Evolutionary conservation across 2,888 invertebrate species (phyloP).

Genomic region (Diarsia rubi): DNA sequence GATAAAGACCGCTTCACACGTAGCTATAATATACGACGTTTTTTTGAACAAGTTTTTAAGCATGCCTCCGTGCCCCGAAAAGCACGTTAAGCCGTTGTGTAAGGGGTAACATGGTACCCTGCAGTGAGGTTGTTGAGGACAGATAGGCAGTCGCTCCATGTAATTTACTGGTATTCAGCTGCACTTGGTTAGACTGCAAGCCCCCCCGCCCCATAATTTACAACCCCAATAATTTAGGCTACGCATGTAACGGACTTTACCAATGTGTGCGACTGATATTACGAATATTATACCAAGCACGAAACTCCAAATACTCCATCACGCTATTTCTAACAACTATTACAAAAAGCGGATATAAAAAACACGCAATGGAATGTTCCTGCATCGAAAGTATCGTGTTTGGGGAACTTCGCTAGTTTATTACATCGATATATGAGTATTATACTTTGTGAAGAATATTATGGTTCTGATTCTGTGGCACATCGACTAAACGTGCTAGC

Average conservation of each 20-base stretch:
- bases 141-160: background rate
- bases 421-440: constrained; percentile 54
- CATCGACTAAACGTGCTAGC: constrained; percentile 11
- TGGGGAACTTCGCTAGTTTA: constrained; percentile 21
- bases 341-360: constrained; percentile 52
- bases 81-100: background rate
- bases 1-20: constrained; percentile 36
- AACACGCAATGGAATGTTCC: constrained; percentile 59
- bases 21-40: background rate
- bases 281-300: constrained; percentile 41
- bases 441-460: constrained; percentile 52
- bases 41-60: background rate
- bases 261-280: constrained; percentile 22
- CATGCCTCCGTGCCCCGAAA: background rate
- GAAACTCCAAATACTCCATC: constrained; percentile 57
- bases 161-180: background rate
- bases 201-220: no score
- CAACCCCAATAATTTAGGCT: background rate
- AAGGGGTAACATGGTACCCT: no score
- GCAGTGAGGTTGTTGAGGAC: background rate
- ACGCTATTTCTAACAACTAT: constrained; percentile 52
- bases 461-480: constrained; percentile 10
- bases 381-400: constrained; percentile 50
- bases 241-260: background rate
- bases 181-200: background rate